A percentile compares a stretch with the other conserved stretches of the same genome.
phyloP scores from a whole-genome alignment of 2,797 vertebrate species.

The Tragopan temminckii region DNA sequence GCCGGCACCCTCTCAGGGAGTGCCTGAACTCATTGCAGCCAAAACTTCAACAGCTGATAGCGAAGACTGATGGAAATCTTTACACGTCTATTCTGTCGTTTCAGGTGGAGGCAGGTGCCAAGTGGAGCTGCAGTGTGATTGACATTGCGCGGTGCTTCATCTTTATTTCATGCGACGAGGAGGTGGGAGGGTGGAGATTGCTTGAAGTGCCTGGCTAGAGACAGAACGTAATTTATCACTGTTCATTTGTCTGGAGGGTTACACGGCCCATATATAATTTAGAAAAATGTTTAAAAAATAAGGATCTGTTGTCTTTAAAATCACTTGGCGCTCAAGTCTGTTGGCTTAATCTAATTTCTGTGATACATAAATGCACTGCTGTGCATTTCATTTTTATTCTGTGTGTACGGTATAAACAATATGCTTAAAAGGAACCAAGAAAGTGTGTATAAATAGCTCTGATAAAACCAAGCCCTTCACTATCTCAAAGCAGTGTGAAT shows the following conservation, averaged over 20 bases:
- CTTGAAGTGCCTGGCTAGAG: constrained; percentile 11
- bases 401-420: background rate
- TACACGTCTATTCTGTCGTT: background rate
- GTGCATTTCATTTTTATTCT: background rate
- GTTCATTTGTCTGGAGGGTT: constrained; percentile 36
- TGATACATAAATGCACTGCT: background rate
- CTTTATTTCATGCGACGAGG: background rate
- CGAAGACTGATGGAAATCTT: background rate
- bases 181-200: constrained; percentile 6
- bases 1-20: background rate
- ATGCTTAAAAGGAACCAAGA: background rate
- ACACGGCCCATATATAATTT: background rate
- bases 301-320: constrained; percentile 6
- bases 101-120: background rate
- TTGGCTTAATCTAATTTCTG: constrained; percentile 17
- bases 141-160: background rate
- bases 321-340: background rate
- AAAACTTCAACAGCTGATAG: background rate
- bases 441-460: background rate
- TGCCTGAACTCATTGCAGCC: background rate
- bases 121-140: background rate
- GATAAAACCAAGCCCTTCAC: constrained; percentile 14
- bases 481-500: background rate
- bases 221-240: background rate
- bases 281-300: background rate